Conservation (phyloP, 1,140 invertebrate species). For the Listronotus bonariensis region DNA sequence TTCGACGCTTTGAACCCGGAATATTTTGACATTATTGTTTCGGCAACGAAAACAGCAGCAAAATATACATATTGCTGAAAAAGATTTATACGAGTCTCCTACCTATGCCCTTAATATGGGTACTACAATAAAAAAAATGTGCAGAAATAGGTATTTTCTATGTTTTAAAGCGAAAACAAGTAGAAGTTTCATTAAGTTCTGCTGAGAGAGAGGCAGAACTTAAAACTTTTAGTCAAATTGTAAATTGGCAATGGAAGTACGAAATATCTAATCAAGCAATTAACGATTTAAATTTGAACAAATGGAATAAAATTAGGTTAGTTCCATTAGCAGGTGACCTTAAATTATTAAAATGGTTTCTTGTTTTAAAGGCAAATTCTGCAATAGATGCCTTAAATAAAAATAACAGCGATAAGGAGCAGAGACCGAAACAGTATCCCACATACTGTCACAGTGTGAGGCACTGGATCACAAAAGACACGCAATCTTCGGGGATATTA, state of each 20-base stretch:
- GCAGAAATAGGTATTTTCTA: slow-evolving; percentile 35
- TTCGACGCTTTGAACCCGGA: slow-evolving; percentile 41
- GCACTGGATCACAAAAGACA: too few species aligned
- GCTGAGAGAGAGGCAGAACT: slow-evolving; percentile 45
- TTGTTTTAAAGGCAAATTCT: too few species aligned
- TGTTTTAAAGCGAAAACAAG: slow-evolving; percentile 21
- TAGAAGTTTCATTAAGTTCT: slow-evolving; percentile 14
- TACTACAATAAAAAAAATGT: slow-evolving; percentile 40
- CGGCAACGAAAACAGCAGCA: slow-evolving; percentile 32
- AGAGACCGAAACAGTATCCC: too few species aligned
- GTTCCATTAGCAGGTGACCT: slow-evolving; percentile 43
- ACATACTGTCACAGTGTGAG: too few species aligned
- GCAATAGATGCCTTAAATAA: too few species aligned
- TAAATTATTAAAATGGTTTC: slow-evolving; percentile 37
- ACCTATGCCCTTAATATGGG: slow-evolving; percentile 40
- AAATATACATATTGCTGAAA: slow-evolving; percentile 34
- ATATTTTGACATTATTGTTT: slow-evolving; percentile 36
- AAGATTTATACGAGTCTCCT: slow-evolving; percentile 26
- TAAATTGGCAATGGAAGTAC: slow-evolving; percentile 49
- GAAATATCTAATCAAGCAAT: slow-evolving; percentile 47
- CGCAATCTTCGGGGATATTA: too few species aligned
- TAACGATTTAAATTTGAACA: slow-evolving; percentile 40
- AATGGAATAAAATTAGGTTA: slow-evolving; percentile 44
- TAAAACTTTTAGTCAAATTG: slow-evolving; percentile 45
- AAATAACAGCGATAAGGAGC: too few species aligned